Evolutionary conservation across 1,140 invertebrate genomes (phyloP), one percentile per base, ranked within the genome.

Genomic region (Drosophila cardini): DNA sequence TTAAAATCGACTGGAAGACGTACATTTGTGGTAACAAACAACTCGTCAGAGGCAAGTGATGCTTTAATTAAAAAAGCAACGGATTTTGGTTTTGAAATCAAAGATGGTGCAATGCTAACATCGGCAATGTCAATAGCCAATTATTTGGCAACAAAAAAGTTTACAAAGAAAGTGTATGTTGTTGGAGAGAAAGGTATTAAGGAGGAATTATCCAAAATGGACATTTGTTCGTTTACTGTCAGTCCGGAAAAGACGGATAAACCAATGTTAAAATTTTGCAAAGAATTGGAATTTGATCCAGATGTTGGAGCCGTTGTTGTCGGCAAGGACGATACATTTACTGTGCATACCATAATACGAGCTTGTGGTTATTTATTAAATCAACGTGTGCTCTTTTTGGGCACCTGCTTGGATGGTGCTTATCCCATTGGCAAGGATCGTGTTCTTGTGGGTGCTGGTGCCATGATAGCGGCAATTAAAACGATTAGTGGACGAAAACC

Each of bases 271-370:
- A 32, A 80, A 7, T 69, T 80, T 16, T 52, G 56, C 2, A 26
- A 21, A 1, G 48, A 80, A 1, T 10, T 80, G 8, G 0, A 76
- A 21, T 5, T 75, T 0, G 85, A 90, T 76, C 55, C 70, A 2
- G 57, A 80, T 1, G 80, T 89, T 0, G 84, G 84, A 0, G 85
- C 80, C 0, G 77, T 89, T 4, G 40, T 89, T 8, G 68, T 89
- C 0, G 84, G 63, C 36, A 61, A 69, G 9, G 85, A 89, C 13
- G 74, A 84, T 57, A 6, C 9, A 6, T 89, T 84, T 8, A 78
- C 62, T 11, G 65, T 84, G 40, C 50, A 65, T 16, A 71, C 55
- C 9, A 16, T 89, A 10, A 68, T 73, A 1, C 56, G 64, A 4
- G 65, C 65, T 2, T 45, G 67, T 16, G 18, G 32, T 2, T 89